Evolutionary conservation across 2,113 vertebrate genomes (phyloP).

Genomic region (Tapirus terrestris): DNA sequence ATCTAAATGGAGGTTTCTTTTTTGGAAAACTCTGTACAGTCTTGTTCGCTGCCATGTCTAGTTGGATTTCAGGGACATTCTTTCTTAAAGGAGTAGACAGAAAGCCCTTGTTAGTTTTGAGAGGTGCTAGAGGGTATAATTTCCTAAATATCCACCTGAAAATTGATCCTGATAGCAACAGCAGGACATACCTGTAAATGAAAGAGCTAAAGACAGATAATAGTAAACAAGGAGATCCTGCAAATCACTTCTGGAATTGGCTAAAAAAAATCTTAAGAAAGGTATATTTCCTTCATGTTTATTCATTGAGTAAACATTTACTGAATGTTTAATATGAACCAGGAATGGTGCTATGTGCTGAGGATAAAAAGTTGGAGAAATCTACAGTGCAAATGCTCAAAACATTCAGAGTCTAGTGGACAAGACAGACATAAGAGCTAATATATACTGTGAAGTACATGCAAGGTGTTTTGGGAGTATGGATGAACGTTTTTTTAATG

Average conservation of each 20-base stretch:
- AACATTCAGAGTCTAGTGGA: neutral
- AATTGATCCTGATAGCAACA: neutral
- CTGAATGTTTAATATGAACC: conserved; percentile 52
- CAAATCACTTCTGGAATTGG: conserved; percentile 1
- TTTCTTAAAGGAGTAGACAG: conserved; percentile 46
- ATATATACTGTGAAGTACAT: neutral
- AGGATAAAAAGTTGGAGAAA: conserved; percentile 29
- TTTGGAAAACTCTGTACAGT: conserved; percentile 35
- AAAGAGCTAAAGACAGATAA: conserved; percentile 39
- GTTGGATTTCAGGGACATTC: conserved; percentile 31
- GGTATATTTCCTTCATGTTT: conserved; percentile 31
- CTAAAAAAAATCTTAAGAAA: conserved; percentile 35
- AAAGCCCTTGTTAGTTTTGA: conserved; percentile 39
- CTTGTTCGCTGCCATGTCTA: neutral
- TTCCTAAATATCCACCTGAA: conserved; percentile 22
- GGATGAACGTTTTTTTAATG: too few species aligned
- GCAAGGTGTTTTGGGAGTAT: neutral
- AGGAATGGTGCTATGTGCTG: conserved; percentile 20
- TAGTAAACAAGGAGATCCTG: conserved; percentile 29
- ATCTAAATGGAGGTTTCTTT: conserved; percentile 41
- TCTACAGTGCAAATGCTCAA: neutral
- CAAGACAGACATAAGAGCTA: neutral
- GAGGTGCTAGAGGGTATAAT: neutral
- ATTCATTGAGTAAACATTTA: conserved; percentile 46
- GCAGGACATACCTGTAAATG: neutral